These are phyloP conservation scores for Euschistus heros DNA, from an alignment of 1,140 invertebrate species.

Conservation along the genomic window DNA sequence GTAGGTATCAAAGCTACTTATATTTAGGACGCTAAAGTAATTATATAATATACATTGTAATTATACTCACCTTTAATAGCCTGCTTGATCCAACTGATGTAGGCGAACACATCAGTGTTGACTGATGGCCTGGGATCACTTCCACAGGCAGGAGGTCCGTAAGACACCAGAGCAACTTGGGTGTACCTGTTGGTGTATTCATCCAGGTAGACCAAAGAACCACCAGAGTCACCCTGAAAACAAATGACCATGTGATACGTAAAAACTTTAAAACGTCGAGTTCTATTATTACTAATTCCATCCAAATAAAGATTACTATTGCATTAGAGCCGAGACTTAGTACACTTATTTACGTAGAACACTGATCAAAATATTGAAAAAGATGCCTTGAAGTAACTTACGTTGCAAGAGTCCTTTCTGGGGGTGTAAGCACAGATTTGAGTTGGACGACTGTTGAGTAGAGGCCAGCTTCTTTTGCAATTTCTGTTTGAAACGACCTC, in stretches of 20 bases:
- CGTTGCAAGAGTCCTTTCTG: no score
- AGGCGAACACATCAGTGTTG: constrained; percentile 41
- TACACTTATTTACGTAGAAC: no score
- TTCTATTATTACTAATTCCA: no score
- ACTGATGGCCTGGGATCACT: constrained; percentile 38
- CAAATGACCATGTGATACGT: neutral
- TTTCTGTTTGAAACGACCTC: neutral
- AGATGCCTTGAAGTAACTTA: no score
- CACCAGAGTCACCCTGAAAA: constrained; percentile 58
- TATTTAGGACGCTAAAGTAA: no score
- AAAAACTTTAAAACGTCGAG: no score
- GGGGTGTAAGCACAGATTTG: no score
- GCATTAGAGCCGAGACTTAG: no score
- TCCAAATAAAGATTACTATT: no score
- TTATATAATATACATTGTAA: no score
- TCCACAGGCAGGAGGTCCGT: constrained; percentile 38
- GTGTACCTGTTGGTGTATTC: constrained; percentile 36
- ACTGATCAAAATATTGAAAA: no score
- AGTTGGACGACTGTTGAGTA: neutral
- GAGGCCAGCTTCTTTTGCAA: neutral
- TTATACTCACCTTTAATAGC: neutral
- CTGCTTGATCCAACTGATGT: constrained; percentile 43
- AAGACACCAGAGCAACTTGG: constrained; percentile 43
- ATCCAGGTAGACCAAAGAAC: constrained; percentile 49
- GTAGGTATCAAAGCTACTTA: no score